Base-by-base conservation (phyloP, 2,797 vertebrate species). In the Brachyalestes nurse region DNA sequence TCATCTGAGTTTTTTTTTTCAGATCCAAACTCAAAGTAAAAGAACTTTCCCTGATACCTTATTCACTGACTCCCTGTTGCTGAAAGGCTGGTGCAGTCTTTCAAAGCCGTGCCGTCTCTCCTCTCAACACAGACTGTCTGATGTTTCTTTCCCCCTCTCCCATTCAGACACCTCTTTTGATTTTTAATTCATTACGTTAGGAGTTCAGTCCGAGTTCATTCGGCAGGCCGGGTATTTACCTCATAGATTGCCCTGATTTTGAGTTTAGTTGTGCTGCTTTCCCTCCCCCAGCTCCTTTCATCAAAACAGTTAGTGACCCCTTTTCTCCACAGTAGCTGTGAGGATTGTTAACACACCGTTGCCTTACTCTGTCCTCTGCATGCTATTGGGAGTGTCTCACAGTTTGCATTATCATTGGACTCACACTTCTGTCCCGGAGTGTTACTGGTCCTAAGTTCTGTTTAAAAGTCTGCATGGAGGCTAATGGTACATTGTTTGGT, bases 141-240 rank as follows among this genome's bases (percentile, higher is more conserved):
- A 77, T 81, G 69, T 75, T 71, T 72, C 51, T 74, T 71, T 69
- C 60, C 19, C 19, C 60, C 75, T 76, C 69, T 73, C 47, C 23
- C 53, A 40, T 57, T 76, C 58, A 77, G 55, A 69, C 76, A 57
- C 14, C 49, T 55, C 77, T 67, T 65, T 81, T 82, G 82, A 83
- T 86, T 67, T 84, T 82, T 84, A 82, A 79, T 84, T 86, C 76
- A 79, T 79, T 69, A n/a, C 66, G 55, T 66, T 42, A 42, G 65
- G 69, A 82, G 82, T 86, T 83, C 82, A 84, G 76, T 55, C 57
- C 25, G 45, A 73, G 69, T 79, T 78, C 67, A 84, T 60, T 28
- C 49, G 47, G n/a, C 40, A 57, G 38, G 57, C 62, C 55, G 51
- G 42, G 49, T 67, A 38, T 82, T 62, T 72, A 8, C 58, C 70